Conservation (phyloP, 2,113 vertebrate species). For the Aythya baeri region DNA sequence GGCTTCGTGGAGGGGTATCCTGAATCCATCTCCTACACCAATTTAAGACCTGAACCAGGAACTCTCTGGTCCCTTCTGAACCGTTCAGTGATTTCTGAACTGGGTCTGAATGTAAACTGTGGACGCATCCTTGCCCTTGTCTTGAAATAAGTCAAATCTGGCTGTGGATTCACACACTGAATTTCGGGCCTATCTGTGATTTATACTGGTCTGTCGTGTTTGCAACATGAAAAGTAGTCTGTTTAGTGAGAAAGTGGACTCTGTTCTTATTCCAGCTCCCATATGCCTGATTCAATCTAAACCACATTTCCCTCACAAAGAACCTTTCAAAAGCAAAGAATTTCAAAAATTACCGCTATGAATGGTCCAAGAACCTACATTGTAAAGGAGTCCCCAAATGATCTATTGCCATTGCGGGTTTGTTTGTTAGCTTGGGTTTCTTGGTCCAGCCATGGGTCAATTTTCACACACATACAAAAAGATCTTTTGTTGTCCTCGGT, state of each 20-base stretch:
- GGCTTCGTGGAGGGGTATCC: not conserved
- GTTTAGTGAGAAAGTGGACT: not conserved
- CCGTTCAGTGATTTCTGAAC: not conserved
- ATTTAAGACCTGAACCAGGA: accelerated
- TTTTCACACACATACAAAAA: slow-evolving; percentile 34
- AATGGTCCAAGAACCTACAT: not conserved
- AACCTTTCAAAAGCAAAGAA: slow-evolving; percentile 66
- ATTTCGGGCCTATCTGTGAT: not conserved
- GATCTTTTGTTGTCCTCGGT: slow-evolving; percentile 44
- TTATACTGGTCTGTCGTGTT: not conserved
- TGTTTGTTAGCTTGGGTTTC: slow-evolving; percentile 13
- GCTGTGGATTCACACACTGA: not conserved
- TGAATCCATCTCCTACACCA: not conserved
- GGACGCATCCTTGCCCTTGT: not conserved
- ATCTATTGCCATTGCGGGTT: not conserved
- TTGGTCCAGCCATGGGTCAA: not conserved
- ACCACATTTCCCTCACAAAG: slow-evolving; percentile 48
- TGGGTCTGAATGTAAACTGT: not conserved
- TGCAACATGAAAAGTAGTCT: not conserved
- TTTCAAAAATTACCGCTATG: slow-evolving; percentile 62
- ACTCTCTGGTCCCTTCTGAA: not conserved
- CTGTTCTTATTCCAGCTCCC: not conserved
- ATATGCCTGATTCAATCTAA: not conserved
- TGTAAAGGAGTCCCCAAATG: not conserved
- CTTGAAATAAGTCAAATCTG: not conserved